Evolutionary conservation across 2,113 vertebrate species (phyloP).

Genomic region (Hypocryptadius cinnamomeus): DNA sequence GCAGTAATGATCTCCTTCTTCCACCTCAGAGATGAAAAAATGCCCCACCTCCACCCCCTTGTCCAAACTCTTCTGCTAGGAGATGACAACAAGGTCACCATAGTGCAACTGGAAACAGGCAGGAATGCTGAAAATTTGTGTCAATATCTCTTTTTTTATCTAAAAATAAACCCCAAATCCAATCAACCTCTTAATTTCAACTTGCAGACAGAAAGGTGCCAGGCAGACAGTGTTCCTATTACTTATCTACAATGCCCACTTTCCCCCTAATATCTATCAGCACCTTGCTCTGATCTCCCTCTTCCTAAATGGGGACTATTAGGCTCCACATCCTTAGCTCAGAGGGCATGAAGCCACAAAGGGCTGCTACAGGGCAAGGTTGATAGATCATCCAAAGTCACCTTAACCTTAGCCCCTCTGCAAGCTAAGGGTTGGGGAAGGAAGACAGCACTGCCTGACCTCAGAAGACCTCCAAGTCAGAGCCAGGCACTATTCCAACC

Average conservation of each 20-base stretch:
- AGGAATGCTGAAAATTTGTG: background rate
- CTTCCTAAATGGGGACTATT: background rate
- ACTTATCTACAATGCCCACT: background rate
- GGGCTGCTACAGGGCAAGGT: background rate
- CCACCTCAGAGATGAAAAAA: background rate
- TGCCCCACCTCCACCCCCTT: background rate
- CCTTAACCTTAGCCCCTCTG: background rate
- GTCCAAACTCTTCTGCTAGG: background rate
- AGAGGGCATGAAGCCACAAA: background rate
- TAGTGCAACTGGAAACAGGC: background rate
- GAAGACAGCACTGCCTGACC: background rate
- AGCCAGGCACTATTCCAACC: background rate
- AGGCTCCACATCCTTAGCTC: background rate
- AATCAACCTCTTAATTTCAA: background rate
- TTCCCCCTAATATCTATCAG: background rate
- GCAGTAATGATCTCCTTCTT: background rate
- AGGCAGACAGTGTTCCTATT: background rate
- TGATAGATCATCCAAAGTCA: background rate
- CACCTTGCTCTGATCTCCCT: background rate
- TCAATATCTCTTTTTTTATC: rapidly evolving
- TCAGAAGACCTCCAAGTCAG: background rate
- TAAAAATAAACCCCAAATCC: background rate
- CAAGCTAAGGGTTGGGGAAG: background rate
- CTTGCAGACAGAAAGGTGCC: background rate
- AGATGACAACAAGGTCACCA: background rate